Evolutionary conservation across 2,113 vertebrate species (phyloP).

Genomic region (Sinocyclocheilus anshuiensis): DNA sequence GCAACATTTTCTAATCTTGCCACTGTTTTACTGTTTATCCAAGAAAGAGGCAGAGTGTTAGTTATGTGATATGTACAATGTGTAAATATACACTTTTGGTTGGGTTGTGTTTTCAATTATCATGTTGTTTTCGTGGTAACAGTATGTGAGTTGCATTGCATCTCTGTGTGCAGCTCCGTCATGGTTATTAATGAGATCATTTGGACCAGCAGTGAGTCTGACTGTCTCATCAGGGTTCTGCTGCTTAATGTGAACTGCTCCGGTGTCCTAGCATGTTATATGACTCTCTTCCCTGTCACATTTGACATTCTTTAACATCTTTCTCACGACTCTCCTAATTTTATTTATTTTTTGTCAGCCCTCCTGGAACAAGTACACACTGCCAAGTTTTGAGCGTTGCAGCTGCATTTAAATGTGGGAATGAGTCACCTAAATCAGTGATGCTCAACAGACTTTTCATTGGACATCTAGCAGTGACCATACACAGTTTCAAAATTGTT

Average conservation of each 20-base stretch:
- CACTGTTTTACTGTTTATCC: neutral
- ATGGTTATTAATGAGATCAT: slow-evolving; percentile 11
- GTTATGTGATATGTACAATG: neutral
- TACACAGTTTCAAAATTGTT: neutral
- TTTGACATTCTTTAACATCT: neutral
- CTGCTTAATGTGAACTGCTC: neutral
- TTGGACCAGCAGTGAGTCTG: neutral
- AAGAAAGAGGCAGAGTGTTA: neutral
- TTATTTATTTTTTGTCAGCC: neutral
- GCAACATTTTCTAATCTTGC: neutral
- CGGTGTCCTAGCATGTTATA: neutral
- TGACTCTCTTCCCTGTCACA: neutral
- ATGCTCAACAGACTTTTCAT: neutral
- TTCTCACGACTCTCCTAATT: neutral
- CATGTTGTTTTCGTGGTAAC: neutral
- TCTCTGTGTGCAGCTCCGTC: neutral
- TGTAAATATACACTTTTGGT: neutral
- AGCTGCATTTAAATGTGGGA: neutral
- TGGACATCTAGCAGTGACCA: neutral
- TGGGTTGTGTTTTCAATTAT: neutral
- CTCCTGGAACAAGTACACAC: neutral
- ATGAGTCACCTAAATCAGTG: neutral
- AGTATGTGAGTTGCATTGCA: neutral
- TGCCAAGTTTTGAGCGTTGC: neutral
- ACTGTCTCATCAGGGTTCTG: neutral